Evolutionary conservation across 1,140 invertebrate genomes (phyloP), one percentile per base, ranked within the genome.

Genomic region (Elymnias hypermnestra): DNA sequence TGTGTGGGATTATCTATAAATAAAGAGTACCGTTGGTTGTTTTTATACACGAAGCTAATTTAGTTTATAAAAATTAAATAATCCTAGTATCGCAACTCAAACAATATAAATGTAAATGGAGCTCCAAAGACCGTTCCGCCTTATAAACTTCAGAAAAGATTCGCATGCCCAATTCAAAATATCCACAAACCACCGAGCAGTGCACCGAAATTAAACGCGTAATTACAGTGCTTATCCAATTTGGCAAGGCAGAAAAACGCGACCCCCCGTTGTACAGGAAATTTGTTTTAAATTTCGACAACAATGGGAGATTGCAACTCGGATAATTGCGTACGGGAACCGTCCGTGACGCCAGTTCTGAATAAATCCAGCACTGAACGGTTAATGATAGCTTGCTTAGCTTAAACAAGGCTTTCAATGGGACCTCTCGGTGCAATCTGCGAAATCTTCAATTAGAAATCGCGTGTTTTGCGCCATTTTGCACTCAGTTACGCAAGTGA

Each of bases 231-330:
- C 69, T 83, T 82, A 83, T 82, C 77, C 79, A 83, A 83, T 83
- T 83, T 82, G 75, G 72, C 70, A 63, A 64, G 60, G 60, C 59
- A 75, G 65, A 75, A 81, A 76, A 83, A 78, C 64, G 61, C 72
- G 72, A 75, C 76, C 79, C 72, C 79, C 75, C 68, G 53, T 73
- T 64, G 56, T 61, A 72, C 70, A 76, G 73, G 75, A 79, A 83
- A 83, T 82, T 82, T 83, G 79, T 83, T 83, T 83, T 79, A 79
- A 83, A 81, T 76, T 79, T 83, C 79, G 65, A 79, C 76, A 83
- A 83, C 79, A 83, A 83, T 83, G 79, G 77, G 65, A 77, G 79
- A 83, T 83, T 52, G 65, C 59, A 43, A 61, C 41, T 54, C 37
- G 63, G 76, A 79, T 83, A 79, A 82, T 77, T 81, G 68, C 62